These are phyloP conservation scores for Psettodes erumei DNA, from an alignment of 2,113 vertebrate species.

Conservation along the genomic window DNA sequence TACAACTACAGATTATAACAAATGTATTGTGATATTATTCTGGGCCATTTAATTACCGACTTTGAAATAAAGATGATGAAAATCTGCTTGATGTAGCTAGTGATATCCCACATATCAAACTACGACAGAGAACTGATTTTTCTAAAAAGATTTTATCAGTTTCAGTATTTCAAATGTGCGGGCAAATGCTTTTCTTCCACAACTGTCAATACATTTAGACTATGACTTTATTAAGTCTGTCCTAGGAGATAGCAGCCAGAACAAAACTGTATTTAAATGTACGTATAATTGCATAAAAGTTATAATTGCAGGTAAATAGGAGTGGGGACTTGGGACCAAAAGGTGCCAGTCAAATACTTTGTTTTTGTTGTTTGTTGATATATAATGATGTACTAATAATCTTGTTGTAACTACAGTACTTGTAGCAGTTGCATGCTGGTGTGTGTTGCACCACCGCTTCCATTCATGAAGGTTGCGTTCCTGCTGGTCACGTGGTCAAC, in stretches of 20 bases:
- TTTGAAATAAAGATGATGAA: neutral
- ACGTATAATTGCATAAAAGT: too few relatives aligned
- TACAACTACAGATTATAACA: neutral
- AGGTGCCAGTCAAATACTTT: too few relatives aligned
- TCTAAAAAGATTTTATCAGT: neutral
- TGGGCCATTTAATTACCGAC: neutral
- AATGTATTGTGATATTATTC: neutral
- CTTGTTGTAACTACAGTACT: too few relatives aligned
- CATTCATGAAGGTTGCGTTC: neutral
- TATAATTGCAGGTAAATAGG: neutral
- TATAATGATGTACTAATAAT: too few relatives aligned
- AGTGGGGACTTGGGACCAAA: too few relatives aligned
- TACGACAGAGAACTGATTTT: neutral
- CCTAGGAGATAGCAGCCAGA: too few relatives aligned
- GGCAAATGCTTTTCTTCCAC: too few relatives aligned
- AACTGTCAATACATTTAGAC: too few relatives aligned
- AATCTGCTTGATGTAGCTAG: neutral
- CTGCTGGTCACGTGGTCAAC: constrained; percentile 50
- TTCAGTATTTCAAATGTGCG: neutral
- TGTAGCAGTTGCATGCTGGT: too few relatives aligned
- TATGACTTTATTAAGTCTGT: neutral
- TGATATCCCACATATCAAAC: neutral
- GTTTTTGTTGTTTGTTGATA: too few relatives aligned
- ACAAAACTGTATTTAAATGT: too few relatives aligned
- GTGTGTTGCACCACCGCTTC: neutral